These are phyloP conservation scores for Brachionus sp. DNA, from an alignment of 1,140 invertebrate genomes.

Conservation along the genomic window DNA sequence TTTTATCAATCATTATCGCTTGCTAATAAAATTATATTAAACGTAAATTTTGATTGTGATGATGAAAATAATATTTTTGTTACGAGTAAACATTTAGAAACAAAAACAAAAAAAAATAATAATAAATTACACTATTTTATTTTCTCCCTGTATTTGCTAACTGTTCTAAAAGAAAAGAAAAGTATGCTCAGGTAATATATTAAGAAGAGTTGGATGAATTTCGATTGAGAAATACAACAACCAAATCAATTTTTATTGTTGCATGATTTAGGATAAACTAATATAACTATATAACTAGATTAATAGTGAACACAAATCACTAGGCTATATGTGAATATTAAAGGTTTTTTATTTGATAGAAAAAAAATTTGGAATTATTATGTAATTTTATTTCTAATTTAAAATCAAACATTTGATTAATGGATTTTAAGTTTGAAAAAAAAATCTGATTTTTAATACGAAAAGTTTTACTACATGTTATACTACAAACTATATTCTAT, in stretches of 20 bases:
- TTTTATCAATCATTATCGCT: slow-evolving; percentile 28
- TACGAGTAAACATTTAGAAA: slow-evolving; percentile 27
- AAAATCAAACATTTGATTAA: slow-evolving; percentile 38
- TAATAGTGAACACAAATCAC: slow-evolving; percentile 1
- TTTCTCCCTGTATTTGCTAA: slow-evolving; percentile 2
- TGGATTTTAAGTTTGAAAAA: slow-evolving; percentile 6
- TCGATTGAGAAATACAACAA: not conserved
- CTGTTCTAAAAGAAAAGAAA: slow-evolving; percentile 27
- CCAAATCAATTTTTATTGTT: slow-evolving; percentile 27
- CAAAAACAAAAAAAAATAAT: slow-evolving; percentile 12
- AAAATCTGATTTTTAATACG: not conserved
- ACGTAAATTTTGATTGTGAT: not conserved
- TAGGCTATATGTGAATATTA: slow-evolving; percentile 1
- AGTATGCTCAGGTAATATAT: slow-evolving; percentile 25
- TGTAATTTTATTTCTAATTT: slow-evolving; percentile 28
- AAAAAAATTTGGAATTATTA: not conserved
- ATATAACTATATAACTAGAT: slow-evolving; percentile 1
- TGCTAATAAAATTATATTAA: not conserved
- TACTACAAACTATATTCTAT: not conserved
- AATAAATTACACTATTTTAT: slow-evolving; percentile 30
- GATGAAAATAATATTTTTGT: slow-evolving; percentile 16
- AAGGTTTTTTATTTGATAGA: slow-evolving; percentile 21
- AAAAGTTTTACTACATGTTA: not conserved
- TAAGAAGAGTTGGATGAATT: slow-evolving; percentile 11
- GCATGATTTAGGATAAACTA: slow-evolving; percentile 17